phyloP scores from a whole-genome alignment of 2,888 invertebrate species.

The Noctua fimbriata region DNA sequence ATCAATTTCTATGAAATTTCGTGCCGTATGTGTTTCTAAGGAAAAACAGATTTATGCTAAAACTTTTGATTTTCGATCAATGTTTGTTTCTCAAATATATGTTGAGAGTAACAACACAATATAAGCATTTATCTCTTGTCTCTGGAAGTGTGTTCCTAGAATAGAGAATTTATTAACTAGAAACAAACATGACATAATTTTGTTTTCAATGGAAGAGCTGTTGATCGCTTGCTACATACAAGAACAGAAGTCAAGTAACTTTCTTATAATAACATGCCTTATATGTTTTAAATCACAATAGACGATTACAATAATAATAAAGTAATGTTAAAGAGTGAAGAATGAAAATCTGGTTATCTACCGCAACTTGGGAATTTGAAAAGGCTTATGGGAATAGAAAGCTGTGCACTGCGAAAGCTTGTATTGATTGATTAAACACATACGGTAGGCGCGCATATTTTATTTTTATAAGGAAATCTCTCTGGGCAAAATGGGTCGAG shows the following conservation, averaged over 20 bases:
- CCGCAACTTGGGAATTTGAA: slow-evolving; percentile 23
- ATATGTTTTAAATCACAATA: neutral
- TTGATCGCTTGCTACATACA: slow-evolving; percentile 7
- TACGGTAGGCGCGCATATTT: slow-evolving; percentile 21
- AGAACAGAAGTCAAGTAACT: neutral
- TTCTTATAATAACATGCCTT: neutral
- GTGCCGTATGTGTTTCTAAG: neutral
- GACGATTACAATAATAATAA: neutral
- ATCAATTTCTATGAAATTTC: neutral
- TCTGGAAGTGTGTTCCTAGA: slow-evolving; percentile 2
- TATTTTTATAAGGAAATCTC: slow-evolving; percentile 39
- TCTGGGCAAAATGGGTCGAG: slow-evolving; percentile 3
- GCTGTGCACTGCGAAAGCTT: slow-evolving; percentile 12
- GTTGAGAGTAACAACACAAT: neutral
- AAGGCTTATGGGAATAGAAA: slow-evolving; percentile 25
- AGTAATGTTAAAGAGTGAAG: slow-evolving; percentile 4
- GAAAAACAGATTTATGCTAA: neutral
- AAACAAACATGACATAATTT: slow-evolving; percentile 26
- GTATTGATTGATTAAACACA: slow-evolving; percentile 55
- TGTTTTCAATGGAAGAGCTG: slow-evolving; percentile 9
- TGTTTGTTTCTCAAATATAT: slow-evolving; percentile 11
- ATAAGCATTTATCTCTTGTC: neutral
- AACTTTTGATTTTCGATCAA: neutral
- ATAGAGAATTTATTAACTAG: slow-evolving; percentile 10
- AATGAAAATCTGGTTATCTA: slow-evolving; percentile 8